Evolutionary conservation across 2,888 invertebrate species (phyloP).

Genomic region (Eucera pruinosa): DNA sequence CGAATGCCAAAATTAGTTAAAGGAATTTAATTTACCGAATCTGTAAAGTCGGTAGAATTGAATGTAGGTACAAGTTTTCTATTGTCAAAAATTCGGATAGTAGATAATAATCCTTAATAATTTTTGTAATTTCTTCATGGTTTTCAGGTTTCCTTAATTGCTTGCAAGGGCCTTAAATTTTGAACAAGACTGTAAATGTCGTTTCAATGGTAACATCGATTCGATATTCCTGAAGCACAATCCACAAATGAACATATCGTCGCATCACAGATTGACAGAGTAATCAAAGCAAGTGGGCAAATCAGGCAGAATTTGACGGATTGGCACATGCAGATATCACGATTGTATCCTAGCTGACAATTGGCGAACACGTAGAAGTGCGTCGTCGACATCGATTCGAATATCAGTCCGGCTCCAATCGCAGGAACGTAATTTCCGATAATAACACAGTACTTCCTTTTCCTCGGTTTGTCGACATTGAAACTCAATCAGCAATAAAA

Average conservation of each 20-base stretch:
- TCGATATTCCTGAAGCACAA: constrained; percentile 27
- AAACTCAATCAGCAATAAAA: neutral
- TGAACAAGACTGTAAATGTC: too few species aligned
- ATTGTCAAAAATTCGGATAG: too few species aligned
- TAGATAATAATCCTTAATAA: too few species aligned
- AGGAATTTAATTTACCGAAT: too few species aligned
- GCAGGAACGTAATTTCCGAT: constrained; percentile 21
- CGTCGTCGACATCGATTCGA: constrained; percentile 45
- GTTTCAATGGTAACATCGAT: neutral
- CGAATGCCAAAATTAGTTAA: too few species aligned
- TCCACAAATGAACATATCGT: constrained; percentile 58
- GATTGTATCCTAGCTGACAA: constrained; percentile 46
- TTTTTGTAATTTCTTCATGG: too few species aligned
- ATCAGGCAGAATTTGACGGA: constrained; percentile 64
- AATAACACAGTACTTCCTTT: neutral
- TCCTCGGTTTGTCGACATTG: neutral
- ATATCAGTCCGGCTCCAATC: constrained; percentile 29
- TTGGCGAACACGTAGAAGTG: constrained; percentile 42
- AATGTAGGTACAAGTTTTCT: too few species aligned
- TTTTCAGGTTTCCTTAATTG: too few species aligned
- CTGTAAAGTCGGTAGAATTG: too few species aligned
- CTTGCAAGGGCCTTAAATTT: too few species aligned
- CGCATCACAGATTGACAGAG: constrained; percentile 48
- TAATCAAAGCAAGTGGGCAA: constrained; percentile 65
- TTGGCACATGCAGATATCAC: constrained; percentile 55